phyloP scores from a whole-genome alignment of 2,888 invertebrate genomes.

The Sericinus montela region DNA sequence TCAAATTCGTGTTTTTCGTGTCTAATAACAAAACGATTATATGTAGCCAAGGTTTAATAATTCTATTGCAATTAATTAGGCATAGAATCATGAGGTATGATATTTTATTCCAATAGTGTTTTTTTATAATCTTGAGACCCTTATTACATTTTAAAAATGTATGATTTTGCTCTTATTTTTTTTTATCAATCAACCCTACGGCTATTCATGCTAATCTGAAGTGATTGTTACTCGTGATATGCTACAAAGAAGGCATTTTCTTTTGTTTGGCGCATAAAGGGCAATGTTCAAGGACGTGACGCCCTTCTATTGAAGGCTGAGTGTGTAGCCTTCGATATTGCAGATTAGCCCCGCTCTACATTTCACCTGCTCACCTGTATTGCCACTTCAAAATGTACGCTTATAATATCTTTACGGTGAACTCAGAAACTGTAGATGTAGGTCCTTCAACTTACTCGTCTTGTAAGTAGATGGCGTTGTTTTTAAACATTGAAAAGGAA shows the following conservation, averaged over 20 bases:
- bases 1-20: too few species aligned
- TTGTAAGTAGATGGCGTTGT: slow-evolving; percentile 36
- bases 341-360: slow-evolving; percentile 44
- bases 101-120: too few species aligned
- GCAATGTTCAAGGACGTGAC: slow-evolving; percentile 53
- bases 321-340: slow-evolving; percentile 50
- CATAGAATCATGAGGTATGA: too few species aligned
- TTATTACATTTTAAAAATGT: too few species aligned
- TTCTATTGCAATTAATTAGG: too few species aligned
- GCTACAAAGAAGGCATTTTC: slow-evolving; percentile 55
- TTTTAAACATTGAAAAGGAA: too few species aligned
- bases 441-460: slow-evolving; percentile 19
- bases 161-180: too few species aligned
- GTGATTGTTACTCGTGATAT: slow-evolving; percentile 34
- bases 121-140: too few species aligned
- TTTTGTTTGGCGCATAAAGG: slow-evolving; percentile 57
- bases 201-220: slow-evolving; percentile 26
- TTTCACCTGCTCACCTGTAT: slow-evolving; percentile 19
- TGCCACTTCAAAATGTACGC: slow-evolving; percentile 20
- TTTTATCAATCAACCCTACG: too few species aligned
- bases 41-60: too few species aligned
- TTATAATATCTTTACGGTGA: slow-evolving; percentile 22
- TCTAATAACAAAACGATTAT: too few species aligned
- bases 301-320: slow-evolving; percentile 43
- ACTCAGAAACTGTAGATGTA: background rate